Base-by-base conservation (phyloP, 2,888 invertebrate genomes). In the Morpho deidamia region DNA sequence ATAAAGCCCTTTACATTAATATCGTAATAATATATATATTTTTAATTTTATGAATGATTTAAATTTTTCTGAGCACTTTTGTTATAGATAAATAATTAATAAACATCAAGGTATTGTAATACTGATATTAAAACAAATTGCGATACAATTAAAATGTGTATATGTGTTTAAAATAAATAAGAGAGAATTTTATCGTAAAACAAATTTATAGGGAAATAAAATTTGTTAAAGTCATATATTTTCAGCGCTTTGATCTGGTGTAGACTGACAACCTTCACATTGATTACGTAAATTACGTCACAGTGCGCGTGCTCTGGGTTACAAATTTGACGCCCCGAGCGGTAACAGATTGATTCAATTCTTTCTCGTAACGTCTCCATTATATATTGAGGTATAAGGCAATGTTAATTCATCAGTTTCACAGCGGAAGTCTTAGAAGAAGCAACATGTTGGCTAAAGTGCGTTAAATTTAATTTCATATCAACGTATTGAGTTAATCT, bases 221-320 rank as follows among this genome's bases (percentile, higher is more conserved):
- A 34, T 39, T 39, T 51, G 34, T 12, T 10, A 43, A 14, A 11
- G 39, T 8, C 12, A 34, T 46, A 12, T 51, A 39, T 58, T 58
- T 59, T 58, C 53, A 60, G 57, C 47, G 41, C 52, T 53, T 56
- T 51, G 59, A 55, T 56, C 46, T 39, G 41, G 41, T 54, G 45
- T 55, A 51, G 54, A 58, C 53, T 51, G 70, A 72, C 81, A 81
- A 83, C 83, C 85, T 86, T 86, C 84, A 83, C 82, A 83, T 84
- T 83, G 85, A 74, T 88, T 88, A 86, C 80, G 78, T 88, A 84
- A 87, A 81, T 89, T 87, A 86, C 84, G 76, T 87, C 86, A 87
- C 67, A 74, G 70, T 69, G 74, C 68, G 74, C 78, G 76, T 73
- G 72, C 68, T 61, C 47, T 55, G 79, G 70, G 78, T 83, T 78